Percentiles rank a stretch among this genome's conserved stretches.
phyloP scores from a whole-genome alignment of 2,113 vertebrate genomes.

The Hydrolagus affinis region DNA sequence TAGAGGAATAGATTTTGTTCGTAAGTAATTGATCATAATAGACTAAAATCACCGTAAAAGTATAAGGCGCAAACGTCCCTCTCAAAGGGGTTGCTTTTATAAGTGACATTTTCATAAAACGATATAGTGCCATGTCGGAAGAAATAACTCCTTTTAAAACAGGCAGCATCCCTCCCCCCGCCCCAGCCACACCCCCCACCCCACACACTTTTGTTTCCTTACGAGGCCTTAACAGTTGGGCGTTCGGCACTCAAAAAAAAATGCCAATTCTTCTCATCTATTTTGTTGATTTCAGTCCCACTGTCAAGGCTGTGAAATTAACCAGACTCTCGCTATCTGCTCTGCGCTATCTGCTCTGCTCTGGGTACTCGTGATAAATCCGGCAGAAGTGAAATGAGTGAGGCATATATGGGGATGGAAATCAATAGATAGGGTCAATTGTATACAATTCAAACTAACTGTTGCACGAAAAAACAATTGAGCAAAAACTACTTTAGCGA shows the following conservation, averaged over 20 bases:
- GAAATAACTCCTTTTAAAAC: neutral
- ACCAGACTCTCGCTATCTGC: no score
- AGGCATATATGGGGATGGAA: no score
- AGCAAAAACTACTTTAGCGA: neutral
- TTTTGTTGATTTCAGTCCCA: no score
- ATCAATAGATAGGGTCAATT: neutral
- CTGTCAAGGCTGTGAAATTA: no score
- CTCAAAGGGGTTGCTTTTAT: neutral
- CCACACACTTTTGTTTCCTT: no score
- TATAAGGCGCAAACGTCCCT: neutral
- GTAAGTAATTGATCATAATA: neutral
- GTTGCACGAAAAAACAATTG: neutral
- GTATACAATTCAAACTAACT: neutral
- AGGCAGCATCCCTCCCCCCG: neutral
- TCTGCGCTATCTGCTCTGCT: no score
- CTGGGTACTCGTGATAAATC: no score
- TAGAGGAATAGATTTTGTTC: neutral
- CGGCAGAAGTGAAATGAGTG: no score
- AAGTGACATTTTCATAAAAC: neutral
- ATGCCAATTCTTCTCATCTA: no score
- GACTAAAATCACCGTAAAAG: neutral
- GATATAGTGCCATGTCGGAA: neutral
- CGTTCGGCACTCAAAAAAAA: neutral
- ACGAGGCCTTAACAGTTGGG: neutral
- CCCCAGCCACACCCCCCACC: no score